These are phyloP conservation scores for Anser brachyrhynchus DNA, from an alignment of 2,113 vertebrate genomes.

Conservation along the genomic window DNA sequence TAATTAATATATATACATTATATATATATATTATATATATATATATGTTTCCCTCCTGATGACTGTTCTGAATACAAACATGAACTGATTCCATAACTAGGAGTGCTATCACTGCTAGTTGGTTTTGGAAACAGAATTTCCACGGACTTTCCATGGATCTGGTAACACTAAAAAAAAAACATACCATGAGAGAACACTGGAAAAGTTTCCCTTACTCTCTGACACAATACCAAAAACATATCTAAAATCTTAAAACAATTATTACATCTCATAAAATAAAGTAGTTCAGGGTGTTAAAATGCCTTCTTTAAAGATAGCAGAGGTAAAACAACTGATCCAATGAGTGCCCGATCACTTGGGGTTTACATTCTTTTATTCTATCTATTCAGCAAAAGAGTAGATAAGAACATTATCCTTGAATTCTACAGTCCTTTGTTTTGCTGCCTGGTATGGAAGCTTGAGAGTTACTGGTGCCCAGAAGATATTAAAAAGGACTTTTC, in stretches of 20 bases:
- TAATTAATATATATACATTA: neutral
- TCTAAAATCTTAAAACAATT: neutral
- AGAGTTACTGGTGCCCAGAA: neutral
- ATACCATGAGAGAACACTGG: neutral
- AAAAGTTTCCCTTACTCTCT: neutral
- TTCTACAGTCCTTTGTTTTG: conserved; percentile 1
- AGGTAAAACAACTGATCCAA: neutral
- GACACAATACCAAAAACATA: neutral
- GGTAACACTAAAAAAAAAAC: neutral
- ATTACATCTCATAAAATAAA: neutral
- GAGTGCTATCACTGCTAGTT: neutral
- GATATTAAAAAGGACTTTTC: neutral
- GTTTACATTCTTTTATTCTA: neutral
- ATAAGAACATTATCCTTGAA: neutral
- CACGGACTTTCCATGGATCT: neutral
- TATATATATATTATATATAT: no score
- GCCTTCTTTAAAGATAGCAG: neutral
- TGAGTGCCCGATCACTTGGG: neutral
- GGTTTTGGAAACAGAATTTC: neutral
- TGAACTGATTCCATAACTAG: neutral
- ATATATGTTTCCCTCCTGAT: no score
- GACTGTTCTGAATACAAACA: neutral
- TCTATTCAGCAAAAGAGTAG: neutral
- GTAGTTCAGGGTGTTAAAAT: neutral
- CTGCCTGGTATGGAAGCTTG: neutral